Evolutionary conservation across 2,113 vertebrate species (phyloP), one percentile per base, ranked within the genome.

Genomic region (Struthidea cinerea): DNA sequence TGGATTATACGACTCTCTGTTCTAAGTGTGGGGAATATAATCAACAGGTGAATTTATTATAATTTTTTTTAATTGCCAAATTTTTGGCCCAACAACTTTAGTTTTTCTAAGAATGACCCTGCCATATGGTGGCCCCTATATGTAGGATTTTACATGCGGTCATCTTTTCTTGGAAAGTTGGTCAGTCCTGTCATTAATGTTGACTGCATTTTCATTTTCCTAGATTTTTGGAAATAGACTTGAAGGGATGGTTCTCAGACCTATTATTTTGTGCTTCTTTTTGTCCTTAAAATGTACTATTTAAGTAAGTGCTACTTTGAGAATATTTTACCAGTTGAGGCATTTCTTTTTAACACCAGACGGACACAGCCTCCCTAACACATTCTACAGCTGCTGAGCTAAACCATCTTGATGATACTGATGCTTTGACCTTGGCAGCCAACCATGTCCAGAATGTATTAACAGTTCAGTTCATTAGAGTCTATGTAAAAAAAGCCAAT

Each of bases 351-450:
- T 65, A 55, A 53, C 0, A 1, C 6, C 63, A 65, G 21, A 42
- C 35, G 68, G 37, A 61, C 44, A 64, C 13, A 64, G 13, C 20
- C 35, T 77, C 15, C 6, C 21, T 57, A 49, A 33, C n/a, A 47
- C 22, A 63, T 46, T 52, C 7, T 53, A 17, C 9, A 12, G 22
- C 44, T 77, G 14, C 37, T 77, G 50, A 75, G 24, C 13, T 60
- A 53, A 91, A 71, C 27, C 17, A 61, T 44, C 17, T 52, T 77
- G 50, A 84, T 77, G 30, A 73, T 46, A 80, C 78, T 28, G 47
- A 68, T 75, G 32, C 10, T 89, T 78, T 87, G 76, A 89, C 65
- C 69, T 87, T 79, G 81, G 26, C 49, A 91, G 37, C 44, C 53
- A 85, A 47, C 18, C 39, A 85, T 89, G 59, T 42, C 46, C 26